These are phyloP conservation scores for Ophion obscuratus DNA, from an alignment of 2,888 invertebrate genomes.

Conservation along the genomic window DNA sequence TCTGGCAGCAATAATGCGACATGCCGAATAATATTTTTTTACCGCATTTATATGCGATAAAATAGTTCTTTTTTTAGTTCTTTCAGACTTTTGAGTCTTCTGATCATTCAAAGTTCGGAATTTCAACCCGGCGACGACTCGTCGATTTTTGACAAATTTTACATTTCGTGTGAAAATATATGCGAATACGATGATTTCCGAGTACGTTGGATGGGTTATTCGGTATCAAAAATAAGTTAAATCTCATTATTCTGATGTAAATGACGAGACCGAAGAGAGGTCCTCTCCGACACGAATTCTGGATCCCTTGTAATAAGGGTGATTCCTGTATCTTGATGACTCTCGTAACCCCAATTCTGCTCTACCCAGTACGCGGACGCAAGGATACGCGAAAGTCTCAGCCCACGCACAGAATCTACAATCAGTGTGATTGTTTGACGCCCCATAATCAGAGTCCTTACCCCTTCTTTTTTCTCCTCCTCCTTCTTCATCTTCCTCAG, in stretches of 20 bases:
- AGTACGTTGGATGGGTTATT: not conserved
- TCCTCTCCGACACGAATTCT: not conserved
- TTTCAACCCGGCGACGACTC: too few relatives aligned
- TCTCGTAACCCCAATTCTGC: constrained; percentile 39
- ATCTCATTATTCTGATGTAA: not conserved
- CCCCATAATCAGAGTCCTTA: constrained; percentile 84
- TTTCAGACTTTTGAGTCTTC: too few relatives aligned
- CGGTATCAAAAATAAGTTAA: not conserved
- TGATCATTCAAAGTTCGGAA: too few relatives aligned
- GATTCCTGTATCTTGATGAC: constrained; percentile 34
- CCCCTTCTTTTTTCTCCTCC: constrained; percentile 73
- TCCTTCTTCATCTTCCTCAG: constrained; percentile 61
- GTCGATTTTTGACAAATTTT: too few relatives aligned
- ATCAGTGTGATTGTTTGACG: constrained; percentile 84
- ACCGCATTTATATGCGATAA: too few relatives aligned
- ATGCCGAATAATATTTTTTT: too few relatives aligned
- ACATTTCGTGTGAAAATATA: too few relatives aligned
- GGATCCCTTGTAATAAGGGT: constrained; percentile 43
- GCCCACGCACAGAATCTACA: constrained; percentile 80
- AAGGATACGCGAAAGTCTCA: constrained; percentile 65
- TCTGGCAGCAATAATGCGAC: too few relatives aligned
- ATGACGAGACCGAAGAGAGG: not conserved
- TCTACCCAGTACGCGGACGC: constrained; percentile 37
- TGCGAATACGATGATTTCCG: not conserved
- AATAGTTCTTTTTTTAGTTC: too few relatives aligned